These are phyloP conservation scores for Drosophila guanche DNA, from an alignment of 1,140 invertebrate species.

Conservation along the genomic window DNA sequence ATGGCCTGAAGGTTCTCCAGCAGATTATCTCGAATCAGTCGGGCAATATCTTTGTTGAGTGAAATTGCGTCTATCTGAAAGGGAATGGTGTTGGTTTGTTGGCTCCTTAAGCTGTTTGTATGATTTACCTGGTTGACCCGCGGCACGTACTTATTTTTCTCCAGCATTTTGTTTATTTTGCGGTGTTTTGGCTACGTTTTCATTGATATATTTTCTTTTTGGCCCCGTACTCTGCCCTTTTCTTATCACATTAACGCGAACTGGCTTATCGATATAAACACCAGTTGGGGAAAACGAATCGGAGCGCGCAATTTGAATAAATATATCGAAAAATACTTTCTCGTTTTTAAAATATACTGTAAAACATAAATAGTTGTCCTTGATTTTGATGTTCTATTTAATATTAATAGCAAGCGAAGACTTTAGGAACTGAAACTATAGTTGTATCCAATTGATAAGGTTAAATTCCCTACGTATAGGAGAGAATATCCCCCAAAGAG, in stretches of 20 bases:
- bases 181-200: slow-evolving; percentile 7
- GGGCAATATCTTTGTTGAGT: slow-evolving; percentile 85
- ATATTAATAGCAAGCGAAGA: too few relatives aligned
- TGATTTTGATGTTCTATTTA: too few relatives aligned
- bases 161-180: slow-evolving; percentile 67
- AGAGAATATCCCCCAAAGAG: too few relatives aligned
- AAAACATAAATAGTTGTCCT: too few relatives aligned
- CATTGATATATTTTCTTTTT: slow-evolving; percentile 42
- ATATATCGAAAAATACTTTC: too few relatives aligned
- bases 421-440: too few relatives aligned
- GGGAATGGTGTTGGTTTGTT: not conserved
- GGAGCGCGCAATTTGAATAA: too few relatives aligned
- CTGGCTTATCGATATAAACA: not conserved
- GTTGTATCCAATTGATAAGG: too few relatives aligned
- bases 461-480: too few relatives aligned
- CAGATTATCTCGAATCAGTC: slow-evolving; percentile 85
- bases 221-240: slow-evolving; percentile 64
- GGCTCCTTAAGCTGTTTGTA: not conserved
- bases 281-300: too few relatives aligned
- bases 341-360: not conserved
- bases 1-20: slow-evolving; percentile 85
- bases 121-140: slow-evolving; percentile 84
- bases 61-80: slow-evolving; percentile 85
- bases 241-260: slow-evolving; percentile 50
- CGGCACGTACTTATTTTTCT: slow-evolving; percentile 78